These are phyloP conservation scores for Andricus curvator DNA, from an alignment of 2,888 invertebrate species.

Conservation along the genomic window DNA sequence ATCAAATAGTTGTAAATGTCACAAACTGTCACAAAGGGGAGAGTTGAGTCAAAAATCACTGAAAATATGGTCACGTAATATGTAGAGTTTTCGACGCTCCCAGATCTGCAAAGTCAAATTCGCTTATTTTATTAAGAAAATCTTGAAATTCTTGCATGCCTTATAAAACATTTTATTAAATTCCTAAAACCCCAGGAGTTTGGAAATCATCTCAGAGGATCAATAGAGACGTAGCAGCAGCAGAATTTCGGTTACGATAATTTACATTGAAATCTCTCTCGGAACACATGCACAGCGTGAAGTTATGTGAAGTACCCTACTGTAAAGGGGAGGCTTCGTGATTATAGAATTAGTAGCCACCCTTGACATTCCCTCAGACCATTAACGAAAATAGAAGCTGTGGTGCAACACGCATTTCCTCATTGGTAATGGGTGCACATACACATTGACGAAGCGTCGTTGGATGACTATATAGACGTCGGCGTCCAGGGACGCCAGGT, in stretches of 20 bases:
- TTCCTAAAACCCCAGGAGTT: neutral
- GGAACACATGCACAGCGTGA: conserved; percentile 7
- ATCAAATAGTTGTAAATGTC: too few species aligned
- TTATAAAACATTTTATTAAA: neutral
- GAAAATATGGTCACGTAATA: too few species aligned
- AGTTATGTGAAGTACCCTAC: conserved; percentile 19
- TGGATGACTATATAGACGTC: neutral
- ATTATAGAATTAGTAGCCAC: conserved; percentile 33
- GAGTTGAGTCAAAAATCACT: too few species aligned
- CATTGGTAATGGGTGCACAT: neutral
- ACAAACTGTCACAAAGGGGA: too few species aligned
- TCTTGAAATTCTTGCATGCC: neutral
- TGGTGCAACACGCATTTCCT: neutral
- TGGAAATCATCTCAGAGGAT: neutral
- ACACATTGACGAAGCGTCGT: neutral
- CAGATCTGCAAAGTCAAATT: neutral
- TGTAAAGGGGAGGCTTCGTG: conserved; percentile 17
- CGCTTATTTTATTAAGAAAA: neutral
- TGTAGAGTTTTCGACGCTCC: too few species aligned
- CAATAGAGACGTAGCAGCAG: neutral
- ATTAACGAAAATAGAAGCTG: conserved; percentile 8
- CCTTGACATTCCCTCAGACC: conserved; percentile 29
- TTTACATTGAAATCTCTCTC: conserved; percentile 24
- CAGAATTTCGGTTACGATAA: neutral
- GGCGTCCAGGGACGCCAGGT: neutral